Evolutionary conservation across 2,113 vertebrate genomes (phyloP), one percentile per base, ranked within the genome.

Genomic region (Verasper variegatus): DNA sequence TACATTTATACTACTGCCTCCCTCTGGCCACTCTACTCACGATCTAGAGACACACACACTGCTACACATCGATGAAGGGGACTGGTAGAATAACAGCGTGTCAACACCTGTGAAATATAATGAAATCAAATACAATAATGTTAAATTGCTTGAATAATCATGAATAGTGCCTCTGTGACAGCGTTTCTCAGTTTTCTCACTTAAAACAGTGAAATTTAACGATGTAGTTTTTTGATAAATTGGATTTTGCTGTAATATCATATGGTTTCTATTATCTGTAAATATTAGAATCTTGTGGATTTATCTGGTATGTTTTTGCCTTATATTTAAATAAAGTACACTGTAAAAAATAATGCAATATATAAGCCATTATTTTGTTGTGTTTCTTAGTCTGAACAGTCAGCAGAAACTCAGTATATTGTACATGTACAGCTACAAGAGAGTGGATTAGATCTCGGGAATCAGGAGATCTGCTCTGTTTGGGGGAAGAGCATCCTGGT

Each of bases 381-480:
- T 56, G 27, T 17, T 45, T 67, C 58, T 56, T 47, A 52, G 66
- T 51, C 68, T 63, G 21, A 82, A 66, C 31, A 68, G 65, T 63
- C 49, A 15, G 20, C 51, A 20, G 51, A 54, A 20, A 21, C 18
- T n/a, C 51, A 54, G 51, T 54, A 54, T 54, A n/a, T 54, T 54
- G 14, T 49, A 49, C 51, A 20, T 54, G 20, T 3, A 11, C 51
- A 61, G 59, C 71, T 78, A 68, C 42, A 67, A 71, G 45, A 74
- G 71, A 65, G 67, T 76, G 79, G 85, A 90, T 90, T 71, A 83
- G 78, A 27, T 68, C 51, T 26, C 31, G 40, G 74, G 86, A 86
- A 92, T 89, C 90, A 76, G 60, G 26, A 74, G 64, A 89, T 85
- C 84, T 83, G 69, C 67, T 74, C 57, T 75, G 79, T 78, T 84